These are phyloP conservation scores for Microdon myrmicae DNA, from an alignment of 2,888 invertebrate genomes.

Conservation along the genomic window DNA sequence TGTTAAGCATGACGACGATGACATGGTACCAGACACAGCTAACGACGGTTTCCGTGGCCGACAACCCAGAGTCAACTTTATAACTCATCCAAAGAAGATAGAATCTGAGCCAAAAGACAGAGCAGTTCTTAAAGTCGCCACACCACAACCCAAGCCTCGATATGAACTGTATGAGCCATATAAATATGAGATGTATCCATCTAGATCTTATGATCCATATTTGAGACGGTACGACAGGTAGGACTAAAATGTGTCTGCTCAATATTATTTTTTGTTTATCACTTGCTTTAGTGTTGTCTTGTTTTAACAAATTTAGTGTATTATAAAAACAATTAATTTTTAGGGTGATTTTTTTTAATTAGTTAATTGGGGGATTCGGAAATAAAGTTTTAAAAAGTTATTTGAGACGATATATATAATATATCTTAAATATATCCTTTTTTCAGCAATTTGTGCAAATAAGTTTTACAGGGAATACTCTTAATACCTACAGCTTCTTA, in stretches of 20 bases:
- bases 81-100: constrained; percentile 71
- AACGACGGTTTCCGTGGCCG: constrained; percentile 70
- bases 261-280: not conserved
- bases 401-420: too few species aligned
- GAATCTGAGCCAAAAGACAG: constrained; percentile 53
- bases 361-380: too few species aligned
- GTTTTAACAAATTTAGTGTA: too few species aligned
- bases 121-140: constrained; percentile 53
- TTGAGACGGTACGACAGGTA: constrained; percentile 65
- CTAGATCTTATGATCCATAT: constrained; percentile 64
- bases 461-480: too few species aligned
- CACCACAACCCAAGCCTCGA: constrained; percentile 49
- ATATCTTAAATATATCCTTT: too few species aligned
- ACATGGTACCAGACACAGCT: constrained; percentile 69
- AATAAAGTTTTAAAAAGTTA: too few species aligned
- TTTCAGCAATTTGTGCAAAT: too few species aligned
- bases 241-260: constrained; percentile 15
- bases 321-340: too few species aligned
- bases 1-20: constrained; percentile 59
- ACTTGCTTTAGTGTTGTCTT: too few species aligned
- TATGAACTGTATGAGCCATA: constrained; percentile 54
- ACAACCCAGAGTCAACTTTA: constrained; percentile 75
- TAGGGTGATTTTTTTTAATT: too few species aligned
- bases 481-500: too few species aligned
- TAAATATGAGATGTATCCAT: constrained; percentile 61